Evolutionary conservation across 2,113 vertebrate genomes (phyloP).

Genomic region (Oostethus manadensis): DNA sequence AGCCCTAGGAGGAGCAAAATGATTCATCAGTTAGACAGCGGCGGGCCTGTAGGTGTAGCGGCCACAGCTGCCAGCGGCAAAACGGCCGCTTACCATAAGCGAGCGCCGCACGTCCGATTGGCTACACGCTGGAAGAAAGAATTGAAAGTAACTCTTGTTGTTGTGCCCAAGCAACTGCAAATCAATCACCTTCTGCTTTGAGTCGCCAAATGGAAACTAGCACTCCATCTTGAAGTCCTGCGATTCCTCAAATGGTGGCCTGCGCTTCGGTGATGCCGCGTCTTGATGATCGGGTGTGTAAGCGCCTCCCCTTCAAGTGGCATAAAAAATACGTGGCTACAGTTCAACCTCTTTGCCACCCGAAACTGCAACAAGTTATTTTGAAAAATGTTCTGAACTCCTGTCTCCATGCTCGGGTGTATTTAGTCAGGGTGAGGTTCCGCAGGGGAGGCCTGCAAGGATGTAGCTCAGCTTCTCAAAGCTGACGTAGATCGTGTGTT

Average conservation of each 20-base stretch:
- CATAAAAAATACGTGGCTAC: too few relatives aligned
- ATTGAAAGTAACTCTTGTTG: neutral
- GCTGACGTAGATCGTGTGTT: neutral
- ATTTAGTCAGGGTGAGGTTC: too few relatives aligned
- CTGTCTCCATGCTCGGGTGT: neutral
- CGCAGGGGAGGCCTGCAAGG: too few relatives aligned
- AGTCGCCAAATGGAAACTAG: constrained; percentile 62
- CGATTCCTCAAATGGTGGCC: constrained; percentile 19
- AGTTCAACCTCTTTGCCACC: neutral
- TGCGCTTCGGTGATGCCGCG: neutral
- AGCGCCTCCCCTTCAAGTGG: too few relatives aligned
- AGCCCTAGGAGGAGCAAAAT: constrained; percentile 66
- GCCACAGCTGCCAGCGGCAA: constrained; percentile 56
- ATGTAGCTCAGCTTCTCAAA: neutral
- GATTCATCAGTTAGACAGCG: constrained; percentile 66
- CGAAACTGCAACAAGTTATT: neutral
- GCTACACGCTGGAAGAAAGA: neutral
- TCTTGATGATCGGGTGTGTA: neutral
- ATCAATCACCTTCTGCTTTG: constrained; percentile 43
- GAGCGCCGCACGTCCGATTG: constrained; percentile 29
- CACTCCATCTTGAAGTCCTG: constrained; percentile 27
- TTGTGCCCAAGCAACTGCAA: neutral
- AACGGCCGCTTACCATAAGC: constrained; percentile 48
- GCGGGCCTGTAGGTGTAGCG: constrained; percentile 54
- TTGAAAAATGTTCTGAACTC: neutral